These are phyloP conservation scores for Chloromyia formosa DNA, from an alignment of 2,888 invertebrate genomes.

Conservation along the genomic window DNA sequence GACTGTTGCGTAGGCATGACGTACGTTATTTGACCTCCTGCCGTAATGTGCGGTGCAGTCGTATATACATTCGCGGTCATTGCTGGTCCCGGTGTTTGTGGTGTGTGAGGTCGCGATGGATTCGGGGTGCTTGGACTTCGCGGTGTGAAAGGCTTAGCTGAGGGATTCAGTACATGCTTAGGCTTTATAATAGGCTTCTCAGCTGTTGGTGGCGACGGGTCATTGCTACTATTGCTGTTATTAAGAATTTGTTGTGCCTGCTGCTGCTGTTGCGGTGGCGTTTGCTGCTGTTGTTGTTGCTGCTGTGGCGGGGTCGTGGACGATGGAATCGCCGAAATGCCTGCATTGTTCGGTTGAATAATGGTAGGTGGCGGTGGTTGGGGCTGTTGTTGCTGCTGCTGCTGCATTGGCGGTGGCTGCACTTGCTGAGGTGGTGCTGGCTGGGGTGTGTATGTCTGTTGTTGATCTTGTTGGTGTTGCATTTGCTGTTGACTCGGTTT, in stretches of 20 bases:
- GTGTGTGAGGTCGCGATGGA: conserved; percentile 81
- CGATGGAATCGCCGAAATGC: conserved; percentile 56
- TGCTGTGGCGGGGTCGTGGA: conserved; percentile 53
- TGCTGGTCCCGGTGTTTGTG: conserved; percentile 80
- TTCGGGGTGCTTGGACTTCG: conserved; percentile 73
- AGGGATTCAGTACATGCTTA: conserved; percentile 87
- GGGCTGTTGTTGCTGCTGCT: conserved; percentile 46
- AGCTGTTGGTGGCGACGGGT: conserved; percentile 74
- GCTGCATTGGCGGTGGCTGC: conserved; percentile 46
- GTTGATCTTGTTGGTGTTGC: conserved; percentile 43
- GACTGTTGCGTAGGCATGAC: conserved; percentile 60
- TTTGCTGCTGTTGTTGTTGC: conserved; percentile 38
- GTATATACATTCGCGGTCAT: conserved; percentile 58
- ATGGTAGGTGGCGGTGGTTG: conserved; percentile 43
- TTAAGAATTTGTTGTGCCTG: conserved; percentile 60
- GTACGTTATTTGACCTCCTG: conserved; percentile 60
- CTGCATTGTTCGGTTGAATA: conserved; percentile 48
- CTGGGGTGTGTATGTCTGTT: conserved; percentile 37
- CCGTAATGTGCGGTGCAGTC: conserved; percentile 57
- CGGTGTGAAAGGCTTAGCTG: conserved; percentile 86
- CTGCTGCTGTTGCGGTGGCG: conserved; percentile 50
- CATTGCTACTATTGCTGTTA: conserved; percentile 73
- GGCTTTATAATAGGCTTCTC: conserved; percentile 69
- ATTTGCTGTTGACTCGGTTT: conserved; percentile 50
- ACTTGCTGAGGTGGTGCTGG: conserved; percentile 45